Percentiles rank a stretch among this genome's conserved stretches.
phyloP scores from a whole-genome alignment of 2,797 vertebrate genomes.

The Chrysocyon brachyurus region DNA sequence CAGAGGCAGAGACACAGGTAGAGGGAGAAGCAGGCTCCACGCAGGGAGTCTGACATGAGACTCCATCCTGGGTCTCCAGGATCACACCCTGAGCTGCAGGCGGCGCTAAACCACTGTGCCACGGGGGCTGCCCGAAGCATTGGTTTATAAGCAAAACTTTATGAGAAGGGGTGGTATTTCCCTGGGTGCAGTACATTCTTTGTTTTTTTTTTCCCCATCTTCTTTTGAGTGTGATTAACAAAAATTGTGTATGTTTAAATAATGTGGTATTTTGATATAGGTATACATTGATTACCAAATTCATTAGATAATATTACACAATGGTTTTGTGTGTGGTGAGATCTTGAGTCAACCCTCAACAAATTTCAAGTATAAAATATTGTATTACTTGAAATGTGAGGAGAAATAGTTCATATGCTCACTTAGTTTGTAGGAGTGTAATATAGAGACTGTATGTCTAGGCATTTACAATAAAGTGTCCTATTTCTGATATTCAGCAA shows the following conservation, averaged over 20 bases:
- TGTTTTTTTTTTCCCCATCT: background rate
- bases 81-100: too few relatives aligned
- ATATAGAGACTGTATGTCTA: background rate
- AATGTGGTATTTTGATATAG: background rate
- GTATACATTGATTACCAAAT: background rate
- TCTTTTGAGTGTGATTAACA: background rate
- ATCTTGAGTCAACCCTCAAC: background rate
- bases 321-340: background rate
- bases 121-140: background rate
- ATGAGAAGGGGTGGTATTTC: accelerated
- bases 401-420: background rate
- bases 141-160: background rate
- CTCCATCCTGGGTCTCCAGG: too few relatives aligned
- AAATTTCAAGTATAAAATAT: background rate
- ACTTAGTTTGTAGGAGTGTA: background rate
- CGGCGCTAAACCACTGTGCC: too few relatives aligned
- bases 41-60: too few relatives aligned
- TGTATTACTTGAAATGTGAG: background rate
- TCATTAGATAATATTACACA: background rate
- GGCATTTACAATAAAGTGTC: background rate
- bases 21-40: too few relatives aligned
- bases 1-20: too few relatives aligned
- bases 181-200: background rate
- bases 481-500: background rate
- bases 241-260: background rate